Conservation (phyloP, 2,797 vertebrate species). For the Argya squamiceps region DNA sequence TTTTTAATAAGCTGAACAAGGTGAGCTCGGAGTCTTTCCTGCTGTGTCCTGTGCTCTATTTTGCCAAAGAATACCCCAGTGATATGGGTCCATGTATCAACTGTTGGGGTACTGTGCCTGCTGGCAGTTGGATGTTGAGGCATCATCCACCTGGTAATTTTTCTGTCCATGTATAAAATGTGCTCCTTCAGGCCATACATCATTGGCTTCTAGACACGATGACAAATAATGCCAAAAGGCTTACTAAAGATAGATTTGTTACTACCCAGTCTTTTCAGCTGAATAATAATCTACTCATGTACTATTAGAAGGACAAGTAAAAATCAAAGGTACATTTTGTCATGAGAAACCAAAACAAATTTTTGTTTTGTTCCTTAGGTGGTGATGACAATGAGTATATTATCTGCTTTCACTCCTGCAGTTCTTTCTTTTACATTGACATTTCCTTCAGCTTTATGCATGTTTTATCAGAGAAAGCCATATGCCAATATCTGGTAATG, state of each 20-base stretch:
- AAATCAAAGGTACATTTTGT: neutral
- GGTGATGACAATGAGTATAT: neutral
- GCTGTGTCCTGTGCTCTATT: neutral
- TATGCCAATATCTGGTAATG: neutral
- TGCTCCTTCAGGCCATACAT: neutral
- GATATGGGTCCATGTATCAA: fast-evolving
- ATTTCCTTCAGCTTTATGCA: neutral
- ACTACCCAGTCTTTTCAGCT: neutral
- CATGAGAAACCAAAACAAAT: neutral
- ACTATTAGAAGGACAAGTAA: neutral
- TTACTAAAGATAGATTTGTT: neutral
- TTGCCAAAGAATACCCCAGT: neutral
- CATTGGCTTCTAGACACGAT: neutral
- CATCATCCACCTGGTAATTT: neutral
- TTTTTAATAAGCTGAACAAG: neutral
- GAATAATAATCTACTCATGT: neutral
- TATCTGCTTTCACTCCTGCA: neutral
- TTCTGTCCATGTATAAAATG: neutral
- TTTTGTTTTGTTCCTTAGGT: neutral
- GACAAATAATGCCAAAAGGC: neutral
- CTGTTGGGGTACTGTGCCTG: neutral
- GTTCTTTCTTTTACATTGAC: neutral
- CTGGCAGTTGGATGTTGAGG: neutral
- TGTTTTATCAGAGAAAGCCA: neutral
- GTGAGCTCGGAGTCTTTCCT: neutral